Conservation (phyloP, 2,888 invertebrate species). For the Caenorhabditis sp. region DNA sequence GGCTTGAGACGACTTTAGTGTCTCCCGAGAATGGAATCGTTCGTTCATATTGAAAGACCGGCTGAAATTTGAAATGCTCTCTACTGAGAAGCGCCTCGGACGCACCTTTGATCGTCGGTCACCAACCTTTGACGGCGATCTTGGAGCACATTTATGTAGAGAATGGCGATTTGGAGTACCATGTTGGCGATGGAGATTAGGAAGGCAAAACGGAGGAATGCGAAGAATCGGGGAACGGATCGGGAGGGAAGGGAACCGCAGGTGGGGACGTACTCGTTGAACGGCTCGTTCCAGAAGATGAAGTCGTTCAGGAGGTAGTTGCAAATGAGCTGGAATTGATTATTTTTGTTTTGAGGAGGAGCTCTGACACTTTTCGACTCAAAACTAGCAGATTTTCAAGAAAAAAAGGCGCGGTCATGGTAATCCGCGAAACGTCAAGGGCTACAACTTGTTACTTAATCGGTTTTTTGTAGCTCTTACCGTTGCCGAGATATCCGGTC, state of each 20-base stretch:
- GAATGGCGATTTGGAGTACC: slow-evolving; percentile 26
- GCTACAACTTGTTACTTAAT: too few species aligned
- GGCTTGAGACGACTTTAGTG: slow-evolving; percentile 44
- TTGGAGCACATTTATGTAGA: slow-evolving; percentile 22
- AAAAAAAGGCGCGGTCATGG: too few species aligned
- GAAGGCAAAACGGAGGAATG: slow-evolving; percentile 21
- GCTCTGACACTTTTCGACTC: too few species aligned
- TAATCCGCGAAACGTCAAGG: too few species aligned
- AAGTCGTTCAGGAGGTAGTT: slow-evolving; percentile 16
- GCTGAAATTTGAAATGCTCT: slow-evolving; percentile 26
- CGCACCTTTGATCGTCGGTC: slow-evolving; percentile 38
- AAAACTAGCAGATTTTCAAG: too few species aligned
- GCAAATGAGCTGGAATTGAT: slow-evolving; percentile 22
- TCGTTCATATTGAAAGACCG: slow-evolving; percentile 34
- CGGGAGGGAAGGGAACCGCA: slow-evolving; percentile 39
- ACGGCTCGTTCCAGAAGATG: slow-evolving; percentile 38
- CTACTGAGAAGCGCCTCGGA: not conserved
- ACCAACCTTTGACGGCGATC: slow-evolving; percentile 54
- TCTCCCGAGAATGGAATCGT: slow-evolving; percentile 38
- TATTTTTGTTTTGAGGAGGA: too few species aligned
- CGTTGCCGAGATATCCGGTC: too few species aligned
- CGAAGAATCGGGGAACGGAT: slow-evolving; percentile 17
- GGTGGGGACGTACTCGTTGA: slow-evolving; percentile 39
- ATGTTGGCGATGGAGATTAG: slow-evolving; percentile 51
- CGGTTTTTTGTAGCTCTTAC: too few species aligned